Conservation (phyloP, 2,888 invertebrate genomes). For the Villa cingulata region DNA sequence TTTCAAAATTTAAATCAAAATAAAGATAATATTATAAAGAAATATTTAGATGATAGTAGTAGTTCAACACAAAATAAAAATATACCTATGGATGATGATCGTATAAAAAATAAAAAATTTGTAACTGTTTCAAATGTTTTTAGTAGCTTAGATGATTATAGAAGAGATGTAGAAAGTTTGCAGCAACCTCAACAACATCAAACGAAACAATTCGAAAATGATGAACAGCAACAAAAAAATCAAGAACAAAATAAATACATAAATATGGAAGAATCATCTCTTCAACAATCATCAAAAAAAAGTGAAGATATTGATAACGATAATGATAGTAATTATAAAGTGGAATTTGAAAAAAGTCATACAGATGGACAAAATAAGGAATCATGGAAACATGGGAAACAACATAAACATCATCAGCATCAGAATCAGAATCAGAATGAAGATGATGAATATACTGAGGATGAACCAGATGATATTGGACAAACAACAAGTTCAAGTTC, state of each 20-base stretch:
- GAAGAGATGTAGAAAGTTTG: slow-evolving; percentile 28
- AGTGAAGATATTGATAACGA: neutral
- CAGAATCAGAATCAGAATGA: neutral
- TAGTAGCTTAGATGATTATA: slow-evolving; percentile 47
- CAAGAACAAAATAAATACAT: too few relatives aligned
- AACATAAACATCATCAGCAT: neutral
- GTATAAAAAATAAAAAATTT: slow-evolving; percentile 31
- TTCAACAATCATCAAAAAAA: too few relatives aligned
- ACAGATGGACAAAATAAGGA: neutral
- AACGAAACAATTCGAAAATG: neutral
- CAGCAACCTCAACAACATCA: slow-evolving; percentile 11
- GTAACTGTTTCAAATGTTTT: slow-evolving; percentile 49
- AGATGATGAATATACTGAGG: slow-evolving; percentile 1
- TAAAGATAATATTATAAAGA: neutral
- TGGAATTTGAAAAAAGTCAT: too few relatives aligned
- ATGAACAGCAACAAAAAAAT: too few relatives aligned
- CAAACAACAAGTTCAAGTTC: slow-evolving; percentile 24
- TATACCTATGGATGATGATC: neutral
- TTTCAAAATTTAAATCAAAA: neutral
- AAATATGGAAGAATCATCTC: too few relatives aligned
- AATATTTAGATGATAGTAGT: neutral
- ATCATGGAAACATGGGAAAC: neutral
- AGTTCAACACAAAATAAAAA: neutral
- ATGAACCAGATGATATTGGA: slow-evolving; percentile 1
- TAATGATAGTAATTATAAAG: neutral